Conservation (phyloP, 2,797 vertebrate species). For the Pantherophis vulpinus region DNA sequence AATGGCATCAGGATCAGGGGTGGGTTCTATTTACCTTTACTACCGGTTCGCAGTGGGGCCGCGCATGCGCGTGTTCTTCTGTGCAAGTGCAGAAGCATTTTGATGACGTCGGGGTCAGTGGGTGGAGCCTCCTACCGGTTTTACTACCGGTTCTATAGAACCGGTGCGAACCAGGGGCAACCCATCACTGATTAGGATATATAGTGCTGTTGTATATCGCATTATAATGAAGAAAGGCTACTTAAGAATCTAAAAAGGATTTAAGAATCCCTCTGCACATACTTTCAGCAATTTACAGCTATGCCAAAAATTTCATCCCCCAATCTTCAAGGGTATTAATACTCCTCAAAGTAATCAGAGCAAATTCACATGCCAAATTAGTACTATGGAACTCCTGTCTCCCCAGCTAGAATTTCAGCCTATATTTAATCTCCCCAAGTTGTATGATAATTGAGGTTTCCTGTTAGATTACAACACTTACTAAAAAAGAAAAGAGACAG, state of each 20-base stretch:
- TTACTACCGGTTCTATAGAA: too few species aligned
- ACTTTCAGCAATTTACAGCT: neutral
- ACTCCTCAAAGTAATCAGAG: neutral
- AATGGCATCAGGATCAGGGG: too few species aligned
- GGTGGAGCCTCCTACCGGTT: too few species aligned
- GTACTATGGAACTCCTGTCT: neutral
- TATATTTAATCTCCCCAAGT: constrained; percentile 36
- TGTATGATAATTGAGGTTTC: constrained; percentile 10
- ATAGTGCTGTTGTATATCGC: neutral
- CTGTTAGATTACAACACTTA: constrained; percentile 20
- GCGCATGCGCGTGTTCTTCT: too few species aligned
- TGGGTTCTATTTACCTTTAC: too few species aligned
- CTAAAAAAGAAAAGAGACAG: neutral
- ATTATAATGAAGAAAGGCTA: neutral
- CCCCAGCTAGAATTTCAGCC: neutral
- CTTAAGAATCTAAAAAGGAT: neutral
- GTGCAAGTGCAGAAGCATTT: too few species aligned
- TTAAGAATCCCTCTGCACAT: neutral
- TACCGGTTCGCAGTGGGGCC: too few species aligned
- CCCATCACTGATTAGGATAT: too few species aligned
- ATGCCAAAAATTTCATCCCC: neutral
- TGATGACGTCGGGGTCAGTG: too few species aligned
- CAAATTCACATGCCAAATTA: neutral
- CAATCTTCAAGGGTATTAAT: neutral
- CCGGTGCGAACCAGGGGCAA: too few species aligned